Evolutionary conservation across 1,140 invertebrate species (phyloP).

Genomic region (Heterodera carotae): DNA sequence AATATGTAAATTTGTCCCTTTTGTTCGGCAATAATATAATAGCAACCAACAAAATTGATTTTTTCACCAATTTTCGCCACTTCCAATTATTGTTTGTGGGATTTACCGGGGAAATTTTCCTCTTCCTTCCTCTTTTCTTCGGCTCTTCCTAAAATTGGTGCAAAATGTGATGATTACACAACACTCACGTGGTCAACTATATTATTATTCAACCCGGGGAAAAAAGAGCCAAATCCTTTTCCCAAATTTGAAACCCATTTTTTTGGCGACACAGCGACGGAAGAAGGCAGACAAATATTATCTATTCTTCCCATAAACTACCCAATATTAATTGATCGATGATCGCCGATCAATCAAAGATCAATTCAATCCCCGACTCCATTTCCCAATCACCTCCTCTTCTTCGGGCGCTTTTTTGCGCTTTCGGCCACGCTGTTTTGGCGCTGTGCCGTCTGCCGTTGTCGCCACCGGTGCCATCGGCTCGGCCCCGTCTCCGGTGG

Average conservation of each 20-base stretch:
- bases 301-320: too few species aligned
- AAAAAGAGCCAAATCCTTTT: too few species aligned
- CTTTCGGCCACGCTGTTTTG: conserved; percentile 34
- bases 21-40: too few species aligned
- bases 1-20: too few species aligned
- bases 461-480: conserved; percentile 14
- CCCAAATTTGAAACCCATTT: too few species aligned
- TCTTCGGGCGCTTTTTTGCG: conserved; percentile 26
- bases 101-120: background rate
- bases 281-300: too few species aligned
- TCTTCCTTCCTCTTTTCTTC: background rate
- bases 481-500: conserved; percentile 12
- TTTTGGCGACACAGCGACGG: too few species aligned
- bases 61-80: too few species aligned
- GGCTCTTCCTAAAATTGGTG: background rate
- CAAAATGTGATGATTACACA: background rate
- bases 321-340: too few species aligned
- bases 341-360: background rate
- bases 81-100: background rate
- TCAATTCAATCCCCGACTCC: too few species aligned
- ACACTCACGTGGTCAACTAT: background rate
- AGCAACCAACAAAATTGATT: too few species aligned
- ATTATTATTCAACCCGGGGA: background rate
- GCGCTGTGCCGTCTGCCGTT: conserved; percentile 9
- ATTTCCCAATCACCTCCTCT: conserved; percentile 24